Conservation (phyloP, 2,888 invertebrate species). For the Pharmacophagus antenor region DNA sequence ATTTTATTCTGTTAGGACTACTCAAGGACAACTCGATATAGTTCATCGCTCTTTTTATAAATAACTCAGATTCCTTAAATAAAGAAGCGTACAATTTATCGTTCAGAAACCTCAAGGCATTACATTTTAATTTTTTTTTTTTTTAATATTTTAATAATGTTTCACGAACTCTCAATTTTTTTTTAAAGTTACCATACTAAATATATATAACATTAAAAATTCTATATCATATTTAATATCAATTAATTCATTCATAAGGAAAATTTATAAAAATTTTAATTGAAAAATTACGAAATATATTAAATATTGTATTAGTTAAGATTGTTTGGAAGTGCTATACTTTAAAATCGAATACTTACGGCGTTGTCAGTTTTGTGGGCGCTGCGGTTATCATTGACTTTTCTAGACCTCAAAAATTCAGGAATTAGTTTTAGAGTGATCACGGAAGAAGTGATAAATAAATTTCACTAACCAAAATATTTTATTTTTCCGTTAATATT, state of each 20-base stretch:
- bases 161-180: background rate
- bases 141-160: background rate
- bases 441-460: no score
- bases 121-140: background rate
- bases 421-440: no score
- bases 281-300: no score
- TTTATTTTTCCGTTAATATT: no score
- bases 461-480: no score
- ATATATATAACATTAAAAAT: background rate
- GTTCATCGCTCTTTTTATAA: slow-evolving; percentile 29
- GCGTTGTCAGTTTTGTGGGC: no score
- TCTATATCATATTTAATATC: background rate
- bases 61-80: slow-evolving; percentile 23
- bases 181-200: no score
- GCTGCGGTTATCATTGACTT: no score
- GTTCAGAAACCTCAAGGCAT: background rate
- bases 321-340: no score
- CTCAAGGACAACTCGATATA: slow-evolving; percentile 20
- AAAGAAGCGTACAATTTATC: slow-evolving; percentile 16
- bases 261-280: background rate
- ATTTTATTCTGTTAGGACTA: slow-evolving; percentile 20
- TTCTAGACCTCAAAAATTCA: no score
- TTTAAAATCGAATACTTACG: no score
- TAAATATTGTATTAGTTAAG: no score
- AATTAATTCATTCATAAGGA: background rate